Evolutionary conservation across 2,888 invertebrate species (phyloP).

Genomic region (Idaea dimidiata): DNA sequence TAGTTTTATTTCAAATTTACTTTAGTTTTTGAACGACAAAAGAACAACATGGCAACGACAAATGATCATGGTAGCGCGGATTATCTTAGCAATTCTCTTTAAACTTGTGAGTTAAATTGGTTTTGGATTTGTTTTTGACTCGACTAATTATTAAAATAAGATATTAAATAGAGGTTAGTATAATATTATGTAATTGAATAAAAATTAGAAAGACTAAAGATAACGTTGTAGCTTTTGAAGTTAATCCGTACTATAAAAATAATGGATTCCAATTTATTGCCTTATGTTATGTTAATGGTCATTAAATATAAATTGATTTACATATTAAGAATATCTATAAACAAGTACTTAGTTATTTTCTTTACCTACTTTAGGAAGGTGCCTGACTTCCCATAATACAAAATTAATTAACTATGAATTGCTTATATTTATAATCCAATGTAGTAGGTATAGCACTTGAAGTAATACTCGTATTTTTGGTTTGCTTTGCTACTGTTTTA

Average conservation of each 20-base stretch:
- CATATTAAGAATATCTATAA: slow-evolving; percentile 35
- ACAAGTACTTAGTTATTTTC: slow-evolving; percentile 14
- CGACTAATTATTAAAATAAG: neutral
- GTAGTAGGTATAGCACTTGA: no score
- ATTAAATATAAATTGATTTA: slow-evolving; percentile 34
- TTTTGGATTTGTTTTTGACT: neutral
- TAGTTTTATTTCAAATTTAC: no score
- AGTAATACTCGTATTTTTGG: no score
- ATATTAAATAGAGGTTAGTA: neutral
- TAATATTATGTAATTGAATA: no score
- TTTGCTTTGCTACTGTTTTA: no score
- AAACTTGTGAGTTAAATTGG: neutral
- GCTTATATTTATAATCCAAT: no score
- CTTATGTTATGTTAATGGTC: slow-evolving; percentile 26
- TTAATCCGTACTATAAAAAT: slow-evolving; percentile 12
- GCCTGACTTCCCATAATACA: neutral
- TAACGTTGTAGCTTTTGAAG: neutral
- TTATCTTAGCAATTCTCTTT: no score
- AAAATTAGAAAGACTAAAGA: neutral
- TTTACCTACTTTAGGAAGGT: neutral
- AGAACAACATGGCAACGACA: no score
- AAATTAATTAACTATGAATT: neutral
- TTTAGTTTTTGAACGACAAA: no score
- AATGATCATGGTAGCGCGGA: no score
- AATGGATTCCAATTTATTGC: slow-evolving; percentile 18